Evolutionary conservation across 2,113 vertebrate species (phyloP).

Genomic region (Chlorodrepanis virens): DNA sequence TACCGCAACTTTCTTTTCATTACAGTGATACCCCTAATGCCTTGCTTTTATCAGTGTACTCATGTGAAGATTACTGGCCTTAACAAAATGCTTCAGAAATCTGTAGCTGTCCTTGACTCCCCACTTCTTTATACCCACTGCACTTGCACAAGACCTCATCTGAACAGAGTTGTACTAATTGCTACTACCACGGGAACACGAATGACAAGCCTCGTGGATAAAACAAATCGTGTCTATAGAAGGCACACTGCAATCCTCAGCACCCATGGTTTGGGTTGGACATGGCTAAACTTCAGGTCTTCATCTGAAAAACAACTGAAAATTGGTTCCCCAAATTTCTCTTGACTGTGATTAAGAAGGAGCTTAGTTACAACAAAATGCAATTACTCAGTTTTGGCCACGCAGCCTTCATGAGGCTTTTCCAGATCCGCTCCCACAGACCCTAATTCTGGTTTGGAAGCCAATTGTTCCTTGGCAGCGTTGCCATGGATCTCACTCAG

Average conservation of each 20-base stretch:
- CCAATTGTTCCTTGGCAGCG: slow-evolving; percentile 64
- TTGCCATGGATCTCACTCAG: slow-evolving; percentile 52
- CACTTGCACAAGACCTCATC: neutral
- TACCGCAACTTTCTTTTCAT: neutral
- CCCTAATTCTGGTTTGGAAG: slow-evolving; percentile 54
- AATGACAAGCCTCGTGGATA: neutral
- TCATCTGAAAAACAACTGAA: slow-evolving; percentile 4
- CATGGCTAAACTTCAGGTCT: neutral
- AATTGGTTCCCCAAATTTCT: slow-evolving; percentile 15
- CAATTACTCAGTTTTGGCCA: slow-evolving; percentile 68
- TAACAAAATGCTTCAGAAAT: neutral
- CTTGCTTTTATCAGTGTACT: neutral
- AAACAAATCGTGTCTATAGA: neutral
- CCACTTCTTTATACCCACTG: neutral
- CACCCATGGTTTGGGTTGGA: neutral
- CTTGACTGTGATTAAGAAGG: slow-evolving; percentile 23
- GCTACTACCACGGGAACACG: fast-evolving
- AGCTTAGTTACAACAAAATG: slow-evolving; percentile 68
- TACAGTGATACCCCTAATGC: neutral
- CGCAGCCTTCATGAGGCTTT: slow-evolving; percentile 46
- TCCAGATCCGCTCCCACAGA: slow-evolving; percentile 69
- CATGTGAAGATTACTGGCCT: neutral
- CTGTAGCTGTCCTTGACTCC: neutral
- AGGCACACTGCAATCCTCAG: fast-evolving
- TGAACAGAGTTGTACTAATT: neutral